These are phyloP conservation scores for Dolichopus griseipennis DNA, from an alignment of 2,888 invertebrate genomes.

Conservation along the genomic window DNA sequence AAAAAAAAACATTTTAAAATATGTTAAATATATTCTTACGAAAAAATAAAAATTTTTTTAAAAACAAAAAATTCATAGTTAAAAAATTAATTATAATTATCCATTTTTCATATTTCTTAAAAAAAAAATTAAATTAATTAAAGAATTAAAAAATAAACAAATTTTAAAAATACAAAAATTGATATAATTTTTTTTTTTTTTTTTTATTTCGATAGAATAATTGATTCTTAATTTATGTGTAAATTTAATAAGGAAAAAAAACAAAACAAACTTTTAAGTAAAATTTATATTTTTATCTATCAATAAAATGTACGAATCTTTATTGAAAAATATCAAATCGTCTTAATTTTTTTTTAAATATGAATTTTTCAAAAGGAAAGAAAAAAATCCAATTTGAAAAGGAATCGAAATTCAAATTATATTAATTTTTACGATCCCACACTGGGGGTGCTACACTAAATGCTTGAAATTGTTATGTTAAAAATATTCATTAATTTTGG, in stretches of 20 bases:
- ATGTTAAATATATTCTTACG: constrained; percentile 1
- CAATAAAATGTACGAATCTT: background rate
- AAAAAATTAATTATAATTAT: background rate
- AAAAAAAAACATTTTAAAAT: background rate
- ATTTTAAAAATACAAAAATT: too few species aligned
- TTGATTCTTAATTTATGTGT: background rate
- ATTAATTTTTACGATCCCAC: too few species aligned
- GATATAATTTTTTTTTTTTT: constrained; percentile 5
- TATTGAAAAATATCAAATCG: background rate
- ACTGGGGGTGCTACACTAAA: too few species aligned
- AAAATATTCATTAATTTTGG: too few species aligned
- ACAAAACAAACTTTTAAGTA: background rate
- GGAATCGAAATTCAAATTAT: too few species aligned
- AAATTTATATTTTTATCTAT: background rate
- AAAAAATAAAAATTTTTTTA: background rate
- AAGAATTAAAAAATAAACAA: too few species aligned
- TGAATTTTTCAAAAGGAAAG: too few species aligned
- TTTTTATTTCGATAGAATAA: background rate
- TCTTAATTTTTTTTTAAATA: too few species aligned
- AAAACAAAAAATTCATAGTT: background rate
- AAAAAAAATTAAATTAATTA: too few species aligned
- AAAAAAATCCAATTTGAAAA: too few species aligned
- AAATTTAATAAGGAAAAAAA: background rate
- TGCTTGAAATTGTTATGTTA: too few species aligned
- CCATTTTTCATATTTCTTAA: background rate